Evolutionary conservation across 1,140 invertebrate species (phyloP), one percentile per base, ranked within the genome.

Genomic region (Gryllus bimaculatus): DNA sequence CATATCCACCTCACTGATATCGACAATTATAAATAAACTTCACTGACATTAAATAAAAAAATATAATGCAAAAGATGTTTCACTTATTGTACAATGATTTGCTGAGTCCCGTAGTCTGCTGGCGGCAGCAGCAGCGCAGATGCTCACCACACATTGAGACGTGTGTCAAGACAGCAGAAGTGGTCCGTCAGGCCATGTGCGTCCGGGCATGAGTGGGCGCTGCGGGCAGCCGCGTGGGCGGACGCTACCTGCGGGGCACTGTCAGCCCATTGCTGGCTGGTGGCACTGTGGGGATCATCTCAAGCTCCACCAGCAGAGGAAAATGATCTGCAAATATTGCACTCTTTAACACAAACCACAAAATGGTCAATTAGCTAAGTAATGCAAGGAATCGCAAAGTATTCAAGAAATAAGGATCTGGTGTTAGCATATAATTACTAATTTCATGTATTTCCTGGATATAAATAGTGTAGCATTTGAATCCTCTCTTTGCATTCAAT

Each of bases 241-340:
- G 75, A 73, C 82, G 83, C 82, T 86, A 88, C 87, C 87, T 87
- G 80, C 86, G 84, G 81, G 81, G 80, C 39, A 87, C 85, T 13
- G 54, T 66, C 26, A 87, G 82, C 73, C 87, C 87, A 83, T 81
- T 81, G 47, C 78, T 66, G n/a, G 78, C 73, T 18, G 81, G 49
- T 8, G 76, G 74, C 48, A 81, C 49, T 74, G 81, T 79, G n/a
- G 84, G 82, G 15, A 82, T 82, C 85, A 91, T 86, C 82, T 91
- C 89, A 78, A 91, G 84, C 83, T 92, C 90, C 8, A 89, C 90
- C 77, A 92, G 84, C 49, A 92, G 84, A 74, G 90, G 87, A 83
- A 92, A 90, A 84, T 92, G 91, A 85, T 92, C 91, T 80, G 82
- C 15, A 82, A 83, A 20, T 12, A 66, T 66, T 39, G 26, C 26